Evolutionary conservation across 1,140 invertebrate genomes (phyloP).

Genomic region (Oncopodura yosiiana): DNA sequence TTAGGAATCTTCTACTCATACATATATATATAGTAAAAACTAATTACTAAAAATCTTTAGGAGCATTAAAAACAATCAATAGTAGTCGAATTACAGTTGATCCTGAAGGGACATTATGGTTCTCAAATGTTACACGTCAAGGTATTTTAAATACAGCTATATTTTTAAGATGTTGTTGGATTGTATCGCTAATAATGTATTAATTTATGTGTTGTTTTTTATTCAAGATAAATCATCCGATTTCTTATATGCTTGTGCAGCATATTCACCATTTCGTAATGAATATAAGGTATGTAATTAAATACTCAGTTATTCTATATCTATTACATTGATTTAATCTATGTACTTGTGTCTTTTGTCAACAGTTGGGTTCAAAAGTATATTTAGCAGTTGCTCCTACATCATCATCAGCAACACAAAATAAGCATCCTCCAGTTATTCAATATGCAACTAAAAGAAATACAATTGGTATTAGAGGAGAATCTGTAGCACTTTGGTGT

Average conservation of each 20-base stretch:
- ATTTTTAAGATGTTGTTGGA: too few relatives aligned
- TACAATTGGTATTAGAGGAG: slow-evolving; percentile 69
- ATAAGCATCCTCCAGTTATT: slow-evolving; percentile 60
- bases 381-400: slow-evolving; percentile 64
- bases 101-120: slow-evolving; percentile 86
- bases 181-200: too few relatives aligned
- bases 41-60: slow-evolving; percentile 53
- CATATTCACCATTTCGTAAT: slow-evolving; percentile 62
- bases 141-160: too few relatives aligned
- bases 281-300: not conserved
- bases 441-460: slow-evolving; percentile 80
- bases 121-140: slow-evolving; percentile 85
- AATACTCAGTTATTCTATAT: not conserved
- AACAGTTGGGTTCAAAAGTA: slow-evolving; percentile 68
- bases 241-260: slow-evolving; percentile 79
- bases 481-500: slow-evolving; percentile 70
- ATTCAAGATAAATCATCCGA: slow-evolving; percentile 72
- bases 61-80: slow-evolving; percentile 76
- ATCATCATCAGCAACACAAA: slow-evolving; percentile 61
- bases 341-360: not conserved
- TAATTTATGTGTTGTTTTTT: too few relatives aligned
- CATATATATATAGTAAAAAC: too few relatives aligned
- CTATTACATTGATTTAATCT: not conserved
- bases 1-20: too few relatives aligned
- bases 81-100: slow-evolving; percentile 86